A percentile compares a stretch with the other conserved stretches of the same genome.
Conservation (phyloP, 1,140 invertebrate species). For the Cydia fagiglandana region DNA sequence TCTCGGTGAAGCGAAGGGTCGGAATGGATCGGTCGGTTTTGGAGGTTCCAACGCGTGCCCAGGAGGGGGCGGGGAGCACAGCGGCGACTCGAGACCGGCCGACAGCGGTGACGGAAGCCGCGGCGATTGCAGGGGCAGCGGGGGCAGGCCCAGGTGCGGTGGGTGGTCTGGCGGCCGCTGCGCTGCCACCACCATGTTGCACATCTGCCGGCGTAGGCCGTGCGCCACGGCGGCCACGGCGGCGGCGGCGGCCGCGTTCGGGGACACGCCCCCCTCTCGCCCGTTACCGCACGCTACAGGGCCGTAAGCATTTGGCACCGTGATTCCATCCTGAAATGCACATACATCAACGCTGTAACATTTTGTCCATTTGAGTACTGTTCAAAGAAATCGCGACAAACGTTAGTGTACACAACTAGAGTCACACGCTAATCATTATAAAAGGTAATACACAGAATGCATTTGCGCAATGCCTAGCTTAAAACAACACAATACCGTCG, state of each 20-base stretch:
- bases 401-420: neutral
- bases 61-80: slow-evolving; percentile 72
- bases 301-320: slow-evolving; percentile 71
- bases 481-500: neutral
- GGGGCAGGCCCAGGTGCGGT: slow-evolving; percentile 61
- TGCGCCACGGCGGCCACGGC: slow-evolving; percentile 87
- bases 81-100: slow-evolving; percentile 69
- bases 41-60: slow-evolving; percentile 71
- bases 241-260: slow-evolving; percentile 85
- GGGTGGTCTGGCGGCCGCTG: slow-evolving; percentile 68
- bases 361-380: slow-evolving; percentile 40
- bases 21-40: slow-evolving; percentile 69
- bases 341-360: slow-evolving; percentile 49
- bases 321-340: slow-evolving; percentile 75
- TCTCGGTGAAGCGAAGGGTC: slow-evolving; percentile 71
- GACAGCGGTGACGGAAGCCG: slow-evolving; percentile 67
- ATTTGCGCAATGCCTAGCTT: neutral
- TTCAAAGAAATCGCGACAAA: neutral
- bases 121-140: slow-evolving; percentile 66
- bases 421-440: neutral
- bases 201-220: slow-evolving; percentile 78
- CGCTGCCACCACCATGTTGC: slow-evolving; percentile 75
- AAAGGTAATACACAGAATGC: slow-evolving; percentile 1
- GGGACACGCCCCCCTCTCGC: slow-evolving; percentile 82
- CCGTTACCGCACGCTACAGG: slow-evolving; percentile 77